These are phyloP conservation scores for Geopemphigus sp. DNA, from an alignment of 1,140 invertebrate species.

Conservation along the genomic window DNA sequence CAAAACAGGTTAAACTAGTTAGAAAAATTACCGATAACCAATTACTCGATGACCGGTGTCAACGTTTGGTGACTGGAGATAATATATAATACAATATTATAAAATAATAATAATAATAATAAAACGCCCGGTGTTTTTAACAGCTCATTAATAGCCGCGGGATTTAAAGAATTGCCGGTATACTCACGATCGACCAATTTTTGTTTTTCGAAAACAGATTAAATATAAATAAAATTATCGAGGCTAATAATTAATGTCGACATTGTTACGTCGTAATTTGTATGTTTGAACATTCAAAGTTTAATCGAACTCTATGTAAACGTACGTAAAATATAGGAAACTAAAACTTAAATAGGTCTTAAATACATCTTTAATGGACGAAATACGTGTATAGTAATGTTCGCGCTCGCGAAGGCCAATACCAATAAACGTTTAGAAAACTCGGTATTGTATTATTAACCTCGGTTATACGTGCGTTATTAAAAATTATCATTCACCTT, in stretches of 20 bases:
- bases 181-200: background rate
- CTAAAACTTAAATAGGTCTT: background rate
- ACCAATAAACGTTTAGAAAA: background rate
- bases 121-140: background rate
- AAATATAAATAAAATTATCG: no score
- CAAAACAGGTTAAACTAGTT: conserved; percentile 8
- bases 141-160: background rate
- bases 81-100: background rate
- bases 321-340: background rate
- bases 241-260: background rate
- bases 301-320: no score
- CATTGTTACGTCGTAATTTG: no score
- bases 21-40: background rate
- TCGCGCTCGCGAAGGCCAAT: background rate
- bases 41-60: background rate
- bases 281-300: no score
- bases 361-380: background rate
- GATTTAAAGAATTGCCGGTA: no score
- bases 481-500: conserved; percentile 19
- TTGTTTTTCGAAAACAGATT: background rate
- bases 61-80: background rate
- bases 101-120: background rate
- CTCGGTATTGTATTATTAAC: conserved; percentile 15
- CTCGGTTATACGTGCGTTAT: conserved; percentile 13
- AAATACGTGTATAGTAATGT: background rate